phyloP scores from a whole-genome alignment of 2,888 invertebrate genomes.

The Tinea pellionella region DNA sequence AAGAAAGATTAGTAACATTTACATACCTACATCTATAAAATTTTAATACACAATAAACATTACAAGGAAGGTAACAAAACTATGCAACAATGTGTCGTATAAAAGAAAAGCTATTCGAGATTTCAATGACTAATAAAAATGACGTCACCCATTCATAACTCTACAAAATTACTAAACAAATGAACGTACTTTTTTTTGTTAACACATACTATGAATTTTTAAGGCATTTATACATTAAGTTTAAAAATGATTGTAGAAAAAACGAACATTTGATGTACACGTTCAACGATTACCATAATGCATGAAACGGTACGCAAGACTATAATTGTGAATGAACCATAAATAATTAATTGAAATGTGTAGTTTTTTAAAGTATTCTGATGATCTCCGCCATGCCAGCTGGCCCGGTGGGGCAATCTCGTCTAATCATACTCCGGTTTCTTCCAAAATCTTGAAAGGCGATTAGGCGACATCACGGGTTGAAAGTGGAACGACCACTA shows the following conservation, averaged over 20 bases:
- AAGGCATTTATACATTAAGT: background rate
- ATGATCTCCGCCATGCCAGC: too few relatives aligned
- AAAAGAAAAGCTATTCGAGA: background rate
- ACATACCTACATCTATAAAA: background rate
- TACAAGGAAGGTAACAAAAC: background rate
- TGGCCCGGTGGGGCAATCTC: too few relatives aligned
- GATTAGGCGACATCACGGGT: too few relatives aligned
- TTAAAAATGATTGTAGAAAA: background rate
- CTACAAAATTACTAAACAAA: background rate
- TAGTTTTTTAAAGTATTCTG: too few relatives aligned
- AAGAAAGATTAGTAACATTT: background rate
- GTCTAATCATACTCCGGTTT: too few relatives aligned
- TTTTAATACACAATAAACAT: background rate
- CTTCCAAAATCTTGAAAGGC: too few relatives aligned
- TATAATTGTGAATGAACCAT: too few relatives aligned
- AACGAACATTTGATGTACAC: too few relatives aligned
- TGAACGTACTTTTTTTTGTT: background rate
- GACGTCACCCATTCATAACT: background rate
- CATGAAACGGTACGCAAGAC: too few relatives aligned
- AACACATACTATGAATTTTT: background rate
- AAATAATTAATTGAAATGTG: too few relatives aligned
- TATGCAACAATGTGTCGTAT: background rate
- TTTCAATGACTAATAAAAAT: background rate
- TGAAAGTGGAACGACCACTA: too few relatives aligned
- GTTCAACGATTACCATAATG: too few relatives aligned